These are phyloP conservation scores for Monopterus albus DNA, from an alignment of 2,113 vertebrate genomes.

Conservation along the genomic window DNA sequence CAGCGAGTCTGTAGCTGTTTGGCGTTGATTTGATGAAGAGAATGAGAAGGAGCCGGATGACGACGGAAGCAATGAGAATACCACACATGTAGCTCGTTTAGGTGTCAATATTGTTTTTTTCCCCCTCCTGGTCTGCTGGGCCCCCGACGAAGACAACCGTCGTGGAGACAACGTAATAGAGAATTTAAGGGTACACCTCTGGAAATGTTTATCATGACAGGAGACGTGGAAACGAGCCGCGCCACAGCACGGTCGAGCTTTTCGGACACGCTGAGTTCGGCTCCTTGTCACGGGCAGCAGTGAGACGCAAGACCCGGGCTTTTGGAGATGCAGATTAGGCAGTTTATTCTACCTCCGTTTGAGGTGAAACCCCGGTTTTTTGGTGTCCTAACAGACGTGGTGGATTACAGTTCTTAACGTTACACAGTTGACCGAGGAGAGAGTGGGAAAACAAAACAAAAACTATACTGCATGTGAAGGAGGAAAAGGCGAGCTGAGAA, in stretches of 20 bases:
- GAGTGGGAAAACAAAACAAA: slow-evolving; percentile 14
- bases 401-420: slow-evolving; percentile 50
- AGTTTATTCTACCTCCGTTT: slow-evolving; percentile 53
- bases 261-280: slow-evolving; percentile 72
- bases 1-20: slow-evolving; percentile 48
- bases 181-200: slow-evolving; percentile 18
- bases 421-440: background rate
- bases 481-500: slow-evolving; percentile 54
- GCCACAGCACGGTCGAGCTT: slow-evolving; percentile 61
- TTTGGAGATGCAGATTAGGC: slow-evolving; percentile 69
- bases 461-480: slow-evolving; percentile 60
- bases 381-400: slow-evolving; percentile 32
- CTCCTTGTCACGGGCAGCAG: slow-evolving; percentile 72
- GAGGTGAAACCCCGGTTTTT: slow-evolving; percentile 56
- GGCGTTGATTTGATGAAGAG: slow-evolving; percentile 58
- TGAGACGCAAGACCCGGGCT: slow-evolving; percentile 79
- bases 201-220: slow-evolving; percentile 62
- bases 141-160: slow-evolving; percentile 55
- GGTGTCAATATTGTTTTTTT: slow-evolving; percentile 71
- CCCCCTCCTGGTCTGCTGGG: slow-evolving; percentile 39
- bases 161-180: slow-evolving; percentile 35
- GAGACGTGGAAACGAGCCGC: slow-evolving; percentile 67
- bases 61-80: slow-evolving; percentile 74
- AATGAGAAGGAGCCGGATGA: slow-evolving; percentile 62
- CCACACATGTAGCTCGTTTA: slow-evolving; percentile 76